Evolutionary conservation across 2,113 vertebrate genomes (phyloP), one percentile per base, ranked within the genome.

Genomic region (Tricholaema leucomelas): DNA sequence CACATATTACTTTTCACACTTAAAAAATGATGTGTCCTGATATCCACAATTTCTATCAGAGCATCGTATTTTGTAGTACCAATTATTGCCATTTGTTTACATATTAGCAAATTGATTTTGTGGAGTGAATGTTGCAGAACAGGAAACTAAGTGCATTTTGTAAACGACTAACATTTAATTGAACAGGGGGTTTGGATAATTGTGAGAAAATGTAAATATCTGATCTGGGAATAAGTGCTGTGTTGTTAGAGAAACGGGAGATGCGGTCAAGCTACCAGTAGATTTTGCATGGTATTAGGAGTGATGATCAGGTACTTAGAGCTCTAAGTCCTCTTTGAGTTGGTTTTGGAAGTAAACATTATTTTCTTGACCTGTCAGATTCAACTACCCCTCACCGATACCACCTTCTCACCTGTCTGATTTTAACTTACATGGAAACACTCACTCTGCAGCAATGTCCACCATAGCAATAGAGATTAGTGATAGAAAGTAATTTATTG

Each of bases 321-420:
- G n/a, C 24, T 59, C n/a, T 35, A 80, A 33, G 61, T 75, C 6
- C 7, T 59, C 19, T 50, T 63, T 70, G 9, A 28, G n/a, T 54
- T 61, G 24, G 3, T 63, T 93, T 74, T 59, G 17, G 40, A 75
- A 75, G 3, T n/a, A 10, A 79, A 21, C 15, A 28, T 48, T 36
- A 4, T 44, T 85, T 71, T 56, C 33, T 10, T 64, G 33, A 55
- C 19, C 63, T 70, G 6, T n/a, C 42, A 75, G 15, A n/a, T n/a
- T 2, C 5, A 59, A 35, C 13, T 58, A 25, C 13, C 10, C 44
- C 28, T 85, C 33, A 36, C 48, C 61, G 13, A 54, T 14, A 42
- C 0, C 78, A 12, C 6, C 5, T 19, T 70, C 46, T 21, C 0
- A 54, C 1, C 28, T 82, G 11, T 27, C 16, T 46, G 5, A 15